Conservation (phyloP, 2,797 vertebrate species). For the Enteromius viviparus region DNA sequence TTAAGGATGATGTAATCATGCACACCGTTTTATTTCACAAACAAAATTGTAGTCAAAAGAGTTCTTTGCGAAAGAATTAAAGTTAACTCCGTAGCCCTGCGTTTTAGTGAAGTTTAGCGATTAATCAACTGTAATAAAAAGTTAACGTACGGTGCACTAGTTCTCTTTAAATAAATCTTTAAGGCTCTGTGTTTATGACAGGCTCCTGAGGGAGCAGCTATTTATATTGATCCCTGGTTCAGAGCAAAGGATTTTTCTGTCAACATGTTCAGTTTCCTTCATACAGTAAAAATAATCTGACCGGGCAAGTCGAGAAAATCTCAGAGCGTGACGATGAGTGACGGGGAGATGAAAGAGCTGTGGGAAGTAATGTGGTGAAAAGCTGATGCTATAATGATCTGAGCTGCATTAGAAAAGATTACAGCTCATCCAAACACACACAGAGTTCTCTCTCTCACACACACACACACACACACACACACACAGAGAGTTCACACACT, state of each 20-base stretch:
- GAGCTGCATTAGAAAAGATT: conserved; percentile 38
- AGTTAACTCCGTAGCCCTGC: no score
- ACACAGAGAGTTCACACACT: background rate
- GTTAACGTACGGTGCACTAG: background rate
- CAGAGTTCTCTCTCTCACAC: background rate
- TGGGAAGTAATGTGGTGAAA: conserved; percentile 23
- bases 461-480: background rate
- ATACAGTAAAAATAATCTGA: conserved; percentile 48
- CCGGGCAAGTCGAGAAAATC: conserved; percentile 19
- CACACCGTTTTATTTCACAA: no score
- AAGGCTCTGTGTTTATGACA: conserved; percentile 32
- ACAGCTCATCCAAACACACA: background rate
- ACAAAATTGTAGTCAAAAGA: no score
- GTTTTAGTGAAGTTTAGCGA: background rate
- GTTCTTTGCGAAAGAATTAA: no score
- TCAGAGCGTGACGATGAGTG: background rate
- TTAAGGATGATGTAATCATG: no score
- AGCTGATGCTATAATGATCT: conserved; percentile 28
- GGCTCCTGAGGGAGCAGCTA: conserved; percentile 28
- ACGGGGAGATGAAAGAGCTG: conserved; percentile 36
- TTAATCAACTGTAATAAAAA: background rate
- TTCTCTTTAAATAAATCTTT: conserved; percentile 25
- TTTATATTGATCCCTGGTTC: conserved; percentile 41
- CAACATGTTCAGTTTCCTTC: conserved; percentile 37
- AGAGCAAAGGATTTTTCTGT: conserved; percentile 41